Base-by-base conservation (phyloP, 2,797 vertebrate species). In the Amblyraja radiata region DNA sequence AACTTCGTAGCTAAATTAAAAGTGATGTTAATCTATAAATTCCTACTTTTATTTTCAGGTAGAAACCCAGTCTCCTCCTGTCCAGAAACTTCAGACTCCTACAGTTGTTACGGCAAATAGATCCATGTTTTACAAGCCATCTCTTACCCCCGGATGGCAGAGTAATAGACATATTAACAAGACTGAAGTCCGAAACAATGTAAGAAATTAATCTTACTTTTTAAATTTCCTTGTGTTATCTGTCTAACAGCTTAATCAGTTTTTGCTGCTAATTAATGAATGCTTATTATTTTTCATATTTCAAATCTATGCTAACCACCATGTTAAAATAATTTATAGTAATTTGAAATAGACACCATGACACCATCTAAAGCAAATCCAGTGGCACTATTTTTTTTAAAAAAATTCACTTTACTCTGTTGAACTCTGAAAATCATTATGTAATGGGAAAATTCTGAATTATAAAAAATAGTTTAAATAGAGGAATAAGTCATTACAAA, bases 101-200 rank as follows among this genome's bases (percentile, higher is more conserved):
- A 95, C 97, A 93, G 94, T 95, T 90, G 94, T 97, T 93, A 95
- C 97, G 93, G 94, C 95, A 94, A 97, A 97, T 95, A 96, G 97
- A 93, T 97, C 97, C 0, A 96, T 97, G 73, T 98, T 98, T 95
- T 98, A 98, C 96, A 98, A 97, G 95, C 98, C 99, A 0, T 98
- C 98, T 93, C 95, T 99, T 93, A 97, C 97, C 93, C 97, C 98
- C 61, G 95, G 97, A 94, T 96, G 96, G 94, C 95, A 96, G 94
- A 94, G 95, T 93, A 96, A 95, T 94, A 96, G 97, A 95, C 94
- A 95, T 94, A 94, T 96, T 94, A 97, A 97, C 94, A 97, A 95
- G 94, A 94, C 96, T 95, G 97, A 96, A 93, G 93, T 91, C 94
- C 97, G 96, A 94, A 97, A 98, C 94, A 97, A 94, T 94, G 98